Evolutionary conservation across 2,797 vertebrate species (phyloP).

Genomic region (Peromyscus eremicus): DNA sequence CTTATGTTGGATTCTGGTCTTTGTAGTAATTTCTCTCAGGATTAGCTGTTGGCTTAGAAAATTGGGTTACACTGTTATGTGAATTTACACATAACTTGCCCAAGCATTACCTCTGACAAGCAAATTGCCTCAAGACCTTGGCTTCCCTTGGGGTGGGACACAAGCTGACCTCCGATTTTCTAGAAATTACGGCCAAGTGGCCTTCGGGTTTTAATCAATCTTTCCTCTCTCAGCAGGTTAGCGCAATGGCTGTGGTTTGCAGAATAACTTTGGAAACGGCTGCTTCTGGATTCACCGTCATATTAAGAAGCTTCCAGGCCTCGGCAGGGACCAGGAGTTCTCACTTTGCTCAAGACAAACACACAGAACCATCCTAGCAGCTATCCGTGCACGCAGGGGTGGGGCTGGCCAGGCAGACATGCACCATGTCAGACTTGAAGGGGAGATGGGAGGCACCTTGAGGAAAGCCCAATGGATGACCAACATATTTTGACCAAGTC

Average conservation of each 20-base stretch:
- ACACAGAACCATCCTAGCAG: conserved; percentile 1
- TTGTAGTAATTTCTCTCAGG: conserved; percentile 69
- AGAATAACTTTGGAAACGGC: conserved; percentile 56
- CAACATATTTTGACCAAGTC: background rate
- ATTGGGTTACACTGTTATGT: conserved; percentile 66
- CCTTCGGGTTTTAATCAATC: conserved; percentile 72
- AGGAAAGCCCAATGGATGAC: background rate
- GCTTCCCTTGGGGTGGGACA: conserved; percentile 1
- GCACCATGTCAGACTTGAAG: background rate
- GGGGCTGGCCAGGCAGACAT: background rate
- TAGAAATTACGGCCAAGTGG: background rate
- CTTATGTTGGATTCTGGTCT: conserved; percentile 40
- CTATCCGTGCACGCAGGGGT: conserved; percentile 20
- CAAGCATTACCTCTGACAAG: conserved; percentile 40
- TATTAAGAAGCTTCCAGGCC: conserved; percentile 36
- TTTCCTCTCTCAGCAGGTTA: conserved; percentile 85
- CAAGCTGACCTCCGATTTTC: background rate
- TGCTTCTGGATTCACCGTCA: conserved; percentile 41
- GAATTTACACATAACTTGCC: conserved; percentile 53
- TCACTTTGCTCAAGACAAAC: conserved; percentile 32
- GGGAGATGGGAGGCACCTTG: background rate
- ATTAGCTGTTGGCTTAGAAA: conserved; percentile 68
- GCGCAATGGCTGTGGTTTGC: conserved; percentile 66
- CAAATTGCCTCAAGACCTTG: conserved; percentile 62
- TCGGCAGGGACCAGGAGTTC: background rate